Evolutionary conservation across 2,888 invertebrate genomes (phyloP).

Genomic region (Rotaria magnacalcarata): DNA sequence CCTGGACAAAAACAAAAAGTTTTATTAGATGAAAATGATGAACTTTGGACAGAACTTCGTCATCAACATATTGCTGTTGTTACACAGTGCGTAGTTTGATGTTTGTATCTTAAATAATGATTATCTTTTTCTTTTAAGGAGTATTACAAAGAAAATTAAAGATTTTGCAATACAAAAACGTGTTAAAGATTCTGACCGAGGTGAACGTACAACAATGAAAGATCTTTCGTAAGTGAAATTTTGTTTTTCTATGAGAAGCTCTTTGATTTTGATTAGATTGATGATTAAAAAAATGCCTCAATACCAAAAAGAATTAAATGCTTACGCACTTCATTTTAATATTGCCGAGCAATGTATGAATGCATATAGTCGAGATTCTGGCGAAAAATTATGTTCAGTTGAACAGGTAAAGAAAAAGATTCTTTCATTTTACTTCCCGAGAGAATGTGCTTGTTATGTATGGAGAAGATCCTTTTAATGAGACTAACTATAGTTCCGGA

Average conservation of each 20-base stretch:
- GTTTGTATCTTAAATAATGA: background rate
- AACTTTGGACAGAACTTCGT: conserved; percentile 90
- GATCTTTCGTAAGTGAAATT: conserved; percentile 57
- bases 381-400: conserved; percentile 23
- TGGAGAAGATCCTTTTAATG: too few relatives aligned
- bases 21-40: conserved; percentile 94
- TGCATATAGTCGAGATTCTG: conserved; percentile 70
- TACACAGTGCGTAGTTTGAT: conserved; percentile 69
- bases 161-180: conserved; percentile 74
- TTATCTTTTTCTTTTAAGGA: conserved; percentile 60
- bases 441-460: too few relatives aligned
- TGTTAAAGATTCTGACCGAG: conserved; percentile 67
- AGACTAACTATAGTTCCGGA: too few relatives aligned
- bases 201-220: conserved; percentile 44
- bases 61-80: conserved; percentile 99
- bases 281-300: conserved; percentile 99
- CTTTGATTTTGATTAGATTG: conserved; percentile 65
- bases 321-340: conserved; percentile 95
- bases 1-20: conserved; percentile 71
- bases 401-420: background rate
- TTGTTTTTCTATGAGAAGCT: background rate
- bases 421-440: too few relatives aligned
- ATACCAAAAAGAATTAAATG: conserved; percentile 96
- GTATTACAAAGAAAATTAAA: conserved; percentile 92
- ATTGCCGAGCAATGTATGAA: conserved; percentile 99